Conservation (phyloP, 2,888 invertebrate genomes). For the Meloe dianella region DNA sequence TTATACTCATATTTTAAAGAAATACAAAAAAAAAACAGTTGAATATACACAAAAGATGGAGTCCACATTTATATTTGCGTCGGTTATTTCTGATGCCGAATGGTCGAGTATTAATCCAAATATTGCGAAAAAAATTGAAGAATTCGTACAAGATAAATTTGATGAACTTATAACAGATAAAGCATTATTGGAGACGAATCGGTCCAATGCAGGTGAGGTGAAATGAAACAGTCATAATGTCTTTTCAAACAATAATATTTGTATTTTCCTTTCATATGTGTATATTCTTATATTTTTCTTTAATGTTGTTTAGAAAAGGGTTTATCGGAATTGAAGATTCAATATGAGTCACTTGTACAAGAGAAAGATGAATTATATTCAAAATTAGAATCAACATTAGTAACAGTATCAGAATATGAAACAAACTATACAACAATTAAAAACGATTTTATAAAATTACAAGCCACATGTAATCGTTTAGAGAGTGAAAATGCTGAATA, state of each 20-base stretch:
- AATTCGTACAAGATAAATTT: constrained; percentile 66
- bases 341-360: constrained; percentile 64
- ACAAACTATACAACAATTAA: constrained; percentile 68
- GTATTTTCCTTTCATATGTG: neutral
- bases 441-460: constrained; percentile 69
- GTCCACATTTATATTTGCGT: constrained; percentile 48
- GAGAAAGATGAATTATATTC: constrained; percentile 70
- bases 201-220: constrained; percentile 67
- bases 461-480: constrained; percentile 67
- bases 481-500: constrained; percentile 72
- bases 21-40: neutral
- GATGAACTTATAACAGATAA: constrained; percentile 76
- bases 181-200: constrained; percentile 74
- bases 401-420: constrained; percentile 70
- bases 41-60: constrained; percentile 47
- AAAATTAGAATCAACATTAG: constrained; percentile 68
- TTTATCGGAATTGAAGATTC: constrained; percentile 63
- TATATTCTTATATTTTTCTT: neutral
- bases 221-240: neutral
- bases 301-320: constrained; percentile 63
- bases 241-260: neutral
- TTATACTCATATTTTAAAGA: neutral
- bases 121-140: constrained; percentile 68
- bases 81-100: constrained; percentile 63
- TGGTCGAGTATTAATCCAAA: constrained; percentile 63